Evolutionary conservation across 2,888 invertebrate genomes (phyloP).

Genomic region (Lutraria lutraria): DNA sequence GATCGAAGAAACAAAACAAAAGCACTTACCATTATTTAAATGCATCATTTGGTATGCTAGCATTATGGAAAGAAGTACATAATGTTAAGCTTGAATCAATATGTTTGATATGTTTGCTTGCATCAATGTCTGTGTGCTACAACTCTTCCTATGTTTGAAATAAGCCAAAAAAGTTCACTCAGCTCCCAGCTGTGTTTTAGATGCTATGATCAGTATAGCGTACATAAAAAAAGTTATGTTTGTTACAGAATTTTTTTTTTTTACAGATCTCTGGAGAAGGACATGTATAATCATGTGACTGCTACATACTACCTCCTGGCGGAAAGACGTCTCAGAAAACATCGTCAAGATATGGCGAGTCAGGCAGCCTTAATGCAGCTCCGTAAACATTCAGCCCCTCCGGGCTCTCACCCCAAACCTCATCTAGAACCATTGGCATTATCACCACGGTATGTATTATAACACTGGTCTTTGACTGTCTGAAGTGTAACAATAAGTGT

Average conservation of each 20-base stretch:
- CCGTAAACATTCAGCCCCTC: conserved; percentile 80
- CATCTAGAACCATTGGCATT: conserved; percentile 86
- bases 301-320: conserved; percentile 99
- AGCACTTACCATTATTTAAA: too few relatives aligned
- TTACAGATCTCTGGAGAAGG: conserved; percentile 94
- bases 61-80: too few relatives aligned
- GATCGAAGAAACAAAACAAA: too few relatives aligned
- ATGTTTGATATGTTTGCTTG: too few relatives aligned
- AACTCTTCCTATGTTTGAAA: too few relatives aligned
- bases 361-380: conserved; percentile 84
- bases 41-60: too few relatives aligned
- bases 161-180: too few relatives aligned
- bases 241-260: neutral
- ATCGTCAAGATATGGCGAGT: conserved; percentile 87
- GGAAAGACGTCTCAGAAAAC: conserved; percentile 92
- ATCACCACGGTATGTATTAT: conserved; percentile 85
- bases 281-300: conserved; percentile 99
- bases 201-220: too few relatives aligned
- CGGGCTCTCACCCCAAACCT: conserved; percentile 85
- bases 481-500: neutral
- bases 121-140: too few relatives aligned
- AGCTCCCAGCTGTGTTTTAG: too few relatives aligned
- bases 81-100: too few relatives aligned
- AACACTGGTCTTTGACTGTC: neutral
- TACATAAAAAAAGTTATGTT: too few relatives aligned